Conservation (phyloP, 2,888 invertebrate genomes). For the Eubasilissa splendida region DNA sequence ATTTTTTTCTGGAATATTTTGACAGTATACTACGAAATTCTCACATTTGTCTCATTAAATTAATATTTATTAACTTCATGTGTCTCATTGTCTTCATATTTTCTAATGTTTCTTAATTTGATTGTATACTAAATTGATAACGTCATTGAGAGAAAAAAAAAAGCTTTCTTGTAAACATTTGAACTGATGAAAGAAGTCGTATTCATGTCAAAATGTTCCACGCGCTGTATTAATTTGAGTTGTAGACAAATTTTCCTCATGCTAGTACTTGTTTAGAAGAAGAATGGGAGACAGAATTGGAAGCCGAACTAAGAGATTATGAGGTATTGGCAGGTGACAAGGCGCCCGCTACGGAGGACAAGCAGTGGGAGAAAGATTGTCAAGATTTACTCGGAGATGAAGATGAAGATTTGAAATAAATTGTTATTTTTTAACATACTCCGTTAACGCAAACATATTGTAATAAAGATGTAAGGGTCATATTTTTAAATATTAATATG, state of each 20-base stretch:
- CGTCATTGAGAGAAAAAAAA: no score
- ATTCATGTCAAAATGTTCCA: background rate
- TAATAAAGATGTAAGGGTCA: background rate
- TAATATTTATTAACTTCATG: no score
- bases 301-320: slow-evolving; percentile 95
- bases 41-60: no score
- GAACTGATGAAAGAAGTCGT: no score
- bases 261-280: slow-evolving; percentile 73
- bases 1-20: slow-evolving; percentile 8
- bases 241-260: slow-evolving; percentile 14
- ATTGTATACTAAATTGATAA: no score
- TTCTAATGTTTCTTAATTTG: no score
- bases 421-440: slow-evolving; percentile 7
- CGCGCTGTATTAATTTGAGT: background rate
- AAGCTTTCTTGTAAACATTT: no score
- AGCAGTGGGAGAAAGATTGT: slow-evolving; percentile 81
- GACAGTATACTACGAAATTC: background rate
- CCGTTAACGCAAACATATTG: background rate
- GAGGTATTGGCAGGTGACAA: slow-evolving; percentile 84
- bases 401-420: slow-evolving; percentile 75
- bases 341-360: slow-evolving; percentile 68
- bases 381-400: slow-evolving; percentile 77
- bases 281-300: slow-evolving; percentile 97
- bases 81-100: no score
- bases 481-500: no score